Base-by-base conservation (phyloP, 2,797 vertebrate genomes). In the Rhinella marina region DNA sequence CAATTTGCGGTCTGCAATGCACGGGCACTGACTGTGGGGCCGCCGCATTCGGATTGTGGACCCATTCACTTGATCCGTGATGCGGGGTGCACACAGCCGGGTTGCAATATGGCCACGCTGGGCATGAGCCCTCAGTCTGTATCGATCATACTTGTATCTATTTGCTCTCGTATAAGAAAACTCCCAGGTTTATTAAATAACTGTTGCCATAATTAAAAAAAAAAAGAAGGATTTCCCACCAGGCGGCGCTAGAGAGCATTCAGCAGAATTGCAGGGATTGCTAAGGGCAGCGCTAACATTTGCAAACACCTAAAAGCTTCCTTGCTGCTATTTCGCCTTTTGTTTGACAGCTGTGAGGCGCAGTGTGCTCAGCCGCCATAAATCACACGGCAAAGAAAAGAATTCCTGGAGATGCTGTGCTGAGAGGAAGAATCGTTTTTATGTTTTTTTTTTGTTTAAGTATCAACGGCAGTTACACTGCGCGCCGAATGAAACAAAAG, bases 291-390 rank as follows among this genome's bases (percentile, higher is more conserved):
- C 29, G 73, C 48, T 68, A 84, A 84, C 52, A 84, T 88, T 79
- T 79, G 50, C 72, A 19, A 70, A 83, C 19, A 75, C 50, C 59
- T 78, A 83, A 84, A 83, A 75, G 48, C 70, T 83, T 57, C 16
- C 78, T 72, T 9, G 62, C 61, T 77, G 73, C 81, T 73, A 78
- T 84, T 83, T 88, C 50, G 25, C 75, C 73, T 56, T 84, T 88
- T 84, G 87, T 84, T 57, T 70, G 84, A 50, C 86, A 83, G 86
- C 86, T 87, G 86, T n/a, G 70, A 87, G 80, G 59, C 68, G 52
- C 68, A 56, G 61, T 77, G 64, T 48, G 80, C 75, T 83, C 72
- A 59, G 48, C 62, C 48, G 52, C 59, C 73, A 88, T 84, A 84
- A 78, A 88, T 78, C 87, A 84, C 81, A 1, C 72, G n/a, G 72